Evolutionary conservation across 2,888 invertebrate species (phyloP).

Genomic region (Acholoe squamosa): DNA sequence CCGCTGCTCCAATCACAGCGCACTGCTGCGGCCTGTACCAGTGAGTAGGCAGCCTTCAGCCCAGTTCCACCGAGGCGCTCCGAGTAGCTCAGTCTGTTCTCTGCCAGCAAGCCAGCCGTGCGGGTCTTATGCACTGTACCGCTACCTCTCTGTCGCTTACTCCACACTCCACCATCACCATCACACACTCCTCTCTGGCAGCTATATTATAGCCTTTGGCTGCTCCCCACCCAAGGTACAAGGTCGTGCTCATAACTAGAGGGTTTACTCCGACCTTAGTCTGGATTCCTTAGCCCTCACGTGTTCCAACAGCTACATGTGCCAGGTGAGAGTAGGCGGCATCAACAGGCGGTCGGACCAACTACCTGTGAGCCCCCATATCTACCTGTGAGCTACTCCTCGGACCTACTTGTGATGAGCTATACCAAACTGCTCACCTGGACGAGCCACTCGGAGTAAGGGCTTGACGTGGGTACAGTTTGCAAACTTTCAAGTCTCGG

Average conservation of each 20-base stretch:
- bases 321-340: slow-evolving; percentile 28
- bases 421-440: not conserved
- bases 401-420: not conserved
- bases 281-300: too few relatives aligned
- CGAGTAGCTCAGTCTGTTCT: not conserved
- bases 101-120: not conserved
- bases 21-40: not conserved
- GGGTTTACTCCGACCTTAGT: too few relatives aligned
- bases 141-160: not conserved
- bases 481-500: not conserved
- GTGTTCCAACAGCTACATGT: too few relatives aligned
- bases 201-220: not conserved
- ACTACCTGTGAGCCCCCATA: slow-evolving; percentile 10
- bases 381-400: not conserved
- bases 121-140: not conserved
- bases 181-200: not conserved
- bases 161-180: not conserved
- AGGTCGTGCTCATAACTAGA: not conserved
- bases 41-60: not conserved
- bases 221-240: not conserved
- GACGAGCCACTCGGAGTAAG: not conserved
- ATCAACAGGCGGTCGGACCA: slow-evolving; percentile 21
- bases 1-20: slow-evolving; percentile 43
- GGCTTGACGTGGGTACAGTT: too few relatives aligned
- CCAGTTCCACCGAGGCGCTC: not conserved